These are phyloP conservation scores for Rhodeus uyekii DNA, from an alignment of 2,797 vertebrate genomes.

Conservation along the genomic window DNA sequence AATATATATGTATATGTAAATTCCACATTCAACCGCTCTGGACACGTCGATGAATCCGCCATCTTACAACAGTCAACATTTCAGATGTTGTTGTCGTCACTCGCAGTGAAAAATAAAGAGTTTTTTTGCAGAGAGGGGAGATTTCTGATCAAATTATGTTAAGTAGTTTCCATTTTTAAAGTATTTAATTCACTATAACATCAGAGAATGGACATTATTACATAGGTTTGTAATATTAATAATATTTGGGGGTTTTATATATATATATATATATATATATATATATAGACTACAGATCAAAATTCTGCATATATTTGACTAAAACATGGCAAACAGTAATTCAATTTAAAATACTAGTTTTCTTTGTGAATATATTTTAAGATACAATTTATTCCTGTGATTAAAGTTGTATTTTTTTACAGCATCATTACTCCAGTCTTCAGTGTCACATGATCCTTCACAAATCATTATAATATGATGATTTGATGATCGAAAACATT, in stretches of 20 bases:
- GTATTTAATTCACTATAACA: too few species aligned
- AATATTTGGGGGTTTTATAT: neutral
- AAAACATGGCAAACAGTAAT: neutral
- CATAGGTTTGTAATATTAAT: too few species aligned
- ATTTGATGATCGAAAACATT: neutral
- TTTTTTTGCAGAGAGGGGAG: too few species aligned
- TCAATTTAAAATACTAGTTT: neutral
- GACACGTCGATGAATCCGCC: too few species aligned
- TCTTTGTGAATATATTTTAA: neutral
- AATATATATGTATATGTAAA: too few species aligned
- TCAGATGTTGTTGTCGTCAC: too few species aligned
- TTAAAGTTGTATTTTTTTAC: neutral
- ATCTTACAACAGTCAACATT: too few species aligned
- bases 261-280: neutral
- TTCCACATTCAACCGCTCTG: too few species aligned
- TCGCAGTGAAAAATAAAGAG: too few species aligned
- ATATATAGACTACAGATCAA: neutral
- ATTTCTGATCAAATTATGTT: too few species aligned
- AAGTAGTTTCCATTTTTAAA: too few species aligned
- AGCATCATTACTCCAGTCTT: neutral
- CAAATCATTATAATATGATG: neutral
- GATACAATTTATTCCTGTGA: neutral
- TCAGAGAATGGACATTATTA: too few species aligned
- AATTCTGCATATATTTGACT: neutral
- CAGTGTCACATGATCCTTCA: neutral